phyloP scores from a whole-genome alignment of 2,113 vertebrate genomes.

The Neodontobutis hainanensis region DNA sequence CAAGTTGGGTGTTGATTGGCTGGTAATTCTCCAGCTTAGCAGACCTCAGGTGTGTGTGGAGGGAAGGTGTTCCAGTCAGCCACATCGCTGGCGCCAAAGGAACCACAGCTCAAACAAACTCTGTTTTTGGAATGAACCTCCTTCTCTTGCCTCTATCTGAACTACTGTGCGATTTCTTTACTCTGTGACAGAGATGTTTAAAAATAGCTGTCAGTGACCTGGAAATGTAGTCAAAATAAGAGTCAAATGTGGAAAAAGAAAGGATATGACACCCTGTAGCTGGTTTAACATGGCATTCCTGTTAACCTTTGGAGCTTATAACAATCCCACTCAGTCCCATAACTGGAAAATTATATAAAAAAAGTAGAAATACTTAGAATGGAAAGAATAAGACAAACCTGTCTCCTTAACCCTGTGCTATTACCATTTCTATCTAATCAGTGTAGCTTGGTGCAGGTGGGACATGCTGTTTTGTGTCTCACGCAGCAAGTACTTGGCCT shows the following conservation, averaged over 20 bases:
- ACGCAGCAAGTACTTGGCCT: slow-evolving; percentile 60
- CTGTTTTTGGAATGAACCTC: slow-evolving; percentile 57
- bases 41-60: slow-evolving; percentile 53
- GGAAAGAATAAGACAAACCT: slow-evolving; percentile 34
- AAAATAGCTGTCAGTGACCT: slow-evolving; percentile 68
- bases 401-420: slow-evolving; percentile 35
- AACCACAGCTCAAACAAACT: slow-evolving; percentile 73
- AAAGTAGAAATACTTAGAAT: slow-evolving; percentile 7
- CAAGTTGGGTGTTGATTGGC: slow-evolving; percentile 50
- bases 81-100: slow-evolving; percentile 62
- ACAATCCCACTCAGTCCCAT: slow-evolving; percentile 23
- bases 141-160: slow-evolving; percentile 57
- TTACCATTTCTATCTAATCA: slow-evolving; percentile 69
- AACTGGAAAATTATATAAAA: slow-evolving; percentile 1
- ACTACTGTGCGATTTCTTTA: slow-evolving; percentile 54
- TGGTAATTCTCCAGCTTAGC: slow-evolving; percentile 27
- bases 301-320: slow-evolving; percentile 34
- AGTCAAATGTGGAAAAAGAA: slow-evolving; percentile 46
- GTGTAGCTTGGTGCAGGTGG: slow-evolving; percentile 61
- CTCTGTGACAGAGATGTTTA: slow-evolving; percentile 52
- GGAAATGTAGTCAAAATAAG: slow-evolving; percentile 54
- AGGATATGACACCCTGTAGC: slow-evolving; percentile 37
- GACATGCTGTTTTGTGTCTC: slow-evolving; percentile 60
- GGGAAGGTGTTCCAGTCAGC: slow-evolving; percentile 68
- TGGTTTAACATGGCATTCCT: slow-evolving; percentile 25